phyloP scores from a whole-genome alignment of 2,888 invertebrate genomes.

The Diarsia rubi region DNA sequence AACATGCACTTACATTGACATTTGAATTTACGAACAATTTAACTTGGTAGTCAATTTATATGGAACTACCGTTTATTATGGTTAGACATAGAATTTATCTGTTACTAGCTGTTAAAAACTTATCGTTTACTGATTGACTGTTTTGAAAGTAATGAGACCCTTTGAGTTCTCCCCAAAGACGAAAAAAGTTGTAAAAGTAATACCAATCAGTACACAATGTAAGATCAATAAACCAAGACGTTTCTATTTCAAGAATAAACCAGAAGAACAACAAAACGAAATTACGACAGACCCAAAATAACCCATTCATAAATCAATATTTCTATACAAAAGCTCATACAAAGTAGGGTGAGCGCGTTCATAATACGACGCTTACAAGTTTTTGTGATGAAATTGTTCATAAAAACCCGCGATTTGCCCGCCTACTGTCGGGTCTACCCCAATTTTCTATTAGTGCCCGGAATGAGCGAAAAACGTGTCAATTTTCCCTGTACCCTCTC shows the following conservation, averaged over 20 bases:
- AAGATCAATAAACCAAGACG: neutral
- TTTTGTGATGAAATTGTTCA: slow-evolving; percentile 66
- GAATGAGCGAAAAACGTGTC: slow-evolving; percentile 58
- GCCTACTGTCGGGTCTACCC: slow-evolving; percentile 47
- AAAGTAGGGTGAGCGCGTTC: slow-evolving; percentile 50
- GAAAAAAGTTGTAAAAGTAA: neutral
- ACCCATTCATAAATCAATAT: slow-evolving; percentile 43
- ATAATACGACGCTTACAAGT: slow-evolving; percentile 59
- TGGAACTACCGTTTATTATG: neutral
- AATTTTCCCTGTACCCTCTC: slow-evolving; percentile 55
- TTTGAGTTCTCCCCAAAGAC: neutral
- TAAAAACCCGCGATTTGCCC: slow-evolving; percentile 49
- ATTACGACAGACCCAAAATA: slow-evolving; percentile 24
- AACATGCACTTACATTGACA: too few relatives aligned
- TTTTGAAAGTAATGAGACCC: neutral
- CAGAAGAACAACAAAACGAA: slow-evolving; percentile 5
- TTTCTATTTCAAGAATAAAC: slow-evolving; percentile 8
- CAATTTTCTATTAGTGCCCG: slow-evolving; percentile 64
- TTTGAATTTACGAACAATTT: neutral
- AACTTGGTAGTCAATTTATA: neutral
- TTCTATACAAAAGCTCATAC: slow-evolving; percentile 36
- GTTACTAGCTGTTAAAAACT: neutral
- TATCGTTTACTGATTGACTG: neutral
- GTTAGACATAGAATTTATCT: neutral
- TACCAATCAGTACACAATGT: neutral